Conservation (phyloP, 2,113 vertebrate genomes). For the Syrrhaptes paradoxus region DNA sequence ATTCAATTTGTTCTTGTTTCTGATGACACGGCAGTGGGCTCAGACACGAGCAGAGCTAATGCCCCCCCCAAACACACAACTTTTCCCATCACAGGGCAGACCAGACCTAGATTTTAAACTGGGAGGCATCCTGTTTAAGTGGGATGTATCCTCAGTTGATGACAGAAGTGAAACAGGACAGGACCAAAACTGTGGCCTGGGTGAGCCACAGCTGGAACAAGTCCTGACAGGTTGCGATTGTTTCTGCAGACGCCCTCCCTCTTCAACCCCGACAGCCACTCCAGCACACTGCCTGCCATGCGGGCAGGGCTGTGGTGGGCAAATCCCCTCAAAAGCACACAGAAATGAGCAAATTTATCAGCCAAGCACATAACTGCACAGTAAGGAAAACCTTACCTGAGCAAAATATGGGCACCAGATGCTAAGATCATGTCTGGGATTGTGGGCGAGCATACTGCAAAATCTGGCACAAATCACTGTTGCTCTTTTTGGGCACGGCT, state of each 20-base stretch:
- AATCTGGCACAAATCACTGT: not conserved
- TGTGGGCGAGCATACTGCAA: not conserved
- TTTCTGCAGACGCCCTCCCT: not conserved
- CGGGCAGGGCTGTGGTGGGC: not conserved
- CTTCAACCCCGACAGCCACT: not conserved
- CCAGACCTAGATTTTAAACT: not conserved
- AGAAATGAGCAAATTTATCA: not conserved
- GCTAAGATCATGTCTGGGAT: not conserved
- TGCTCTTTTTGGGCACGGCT: accelerated
- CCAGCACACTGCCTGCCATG: accelerated
- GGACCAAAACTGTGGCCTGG: not conserved
- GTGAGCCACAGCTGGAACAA: not conserved
- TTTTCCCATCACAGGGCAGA: not conserved
- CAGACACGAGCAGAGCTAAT: not conserved
- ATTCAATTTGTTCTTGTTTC: not conserved
- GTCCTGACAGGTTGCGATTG: accelerated
- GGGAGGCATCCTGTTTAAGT: not conserved
- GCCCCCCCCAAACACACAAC: not conserved
- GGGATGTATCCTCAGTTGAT: not conserved
- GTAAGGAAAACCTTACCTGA: not conserved
- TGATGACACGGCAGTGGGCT: not conserved
- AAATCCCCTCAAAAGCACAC: not conserved
- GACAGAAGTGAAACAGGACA: not conserved
- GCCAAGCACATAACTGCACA: not conserved
- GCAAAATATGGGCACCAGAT: not conserved